phyloP scores from a whole-genome alignment of 2,888 invertebrate genomes.

The Congeria kusceri region DNA sequence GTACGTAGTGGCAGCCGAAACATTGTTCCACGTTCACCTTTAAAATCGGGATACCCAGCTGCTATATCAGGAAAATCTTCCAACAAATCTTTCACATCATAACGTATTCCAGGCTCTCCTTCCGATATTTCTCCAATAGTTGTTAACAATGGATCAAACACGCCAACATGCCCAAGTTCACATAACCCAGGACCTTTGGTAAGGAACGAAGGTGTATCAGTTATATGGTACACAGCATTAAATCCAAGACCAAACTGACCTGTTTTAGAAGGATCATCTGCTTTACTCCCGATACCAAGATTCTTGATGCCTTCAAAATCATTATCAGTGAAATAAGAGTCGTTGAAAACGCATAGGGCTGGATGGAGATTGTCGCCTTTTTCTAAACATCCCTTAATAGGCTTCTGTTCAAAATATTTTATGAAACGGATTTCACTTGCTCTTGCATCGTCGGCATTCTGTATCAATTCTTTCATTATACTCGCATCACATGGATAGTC shows the following conservation, averaged over 20 bases:
- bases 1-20: conserved; percentile 76
- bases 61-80: conserved; percentile 67
- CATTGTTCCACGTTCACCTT: conserved; percentile 8
- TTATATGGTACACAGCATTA: conserved; percentile 83
- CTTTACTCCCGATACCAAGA: conserved; percentile 81
- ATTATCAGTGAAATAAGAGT: conserved; percentile 76
- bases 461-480: conserved; percentile 81
- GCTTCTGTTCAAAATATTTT: conserved; percentile 71
- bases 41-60: conserved; percentile 67
- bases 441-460: conserved; percentile 81
- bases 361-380: conserved; percentile 79
- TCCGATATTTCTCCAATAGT: conserved; percentile 51
- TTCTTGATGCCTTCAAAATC: conserved; percentile 80
- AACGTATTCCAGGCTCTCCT: conserved; percentile 64
- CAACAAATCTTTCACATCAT: conserved; percentile 46
- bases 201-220: conserved; percentile 82
- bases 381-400: conserved; percentile 36
- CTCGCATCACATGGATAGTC: conserved; percentile 80
- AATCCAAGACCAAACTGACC: conserved; percentile 84
- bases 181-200: conserved; percentile 64
- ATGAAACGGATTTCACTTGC: conserved; percentile 80
- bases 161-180: conserved; percentile 61
- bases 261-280: conserved; percentile 77
- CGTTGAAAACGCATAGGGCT: conserved; percentile 82
- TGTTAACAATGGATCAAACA: conserved; percentile 72